Evolutionary conservation across 1,140 invertebrate species (phyloP).

Genomic region (Cotesia glomerata): DNA sequence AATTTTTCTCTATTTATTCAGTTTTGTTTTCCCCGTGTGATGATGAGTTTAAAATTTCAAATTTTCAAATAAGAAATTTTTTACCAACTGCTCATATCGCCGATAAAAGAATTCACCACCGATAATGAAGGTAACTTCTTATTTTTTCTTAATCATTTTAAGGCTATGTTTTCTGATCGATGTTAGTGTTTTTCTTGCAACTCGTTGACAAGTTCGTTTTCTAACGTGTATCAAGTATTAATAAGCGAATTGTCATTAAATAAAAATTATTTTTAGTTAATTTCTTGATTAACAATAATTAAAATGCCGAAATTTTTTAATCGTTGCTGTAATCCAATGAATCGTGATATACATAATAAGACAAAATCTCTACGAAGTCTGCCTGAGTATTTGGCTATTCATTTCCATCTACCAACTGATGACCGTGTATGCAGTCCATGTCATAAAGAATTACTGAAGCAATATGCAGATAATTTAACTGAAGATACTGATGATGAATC

Average conservation of each 20-base stretch:
- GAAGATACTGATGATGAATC: slow-evolving; percentile 6
- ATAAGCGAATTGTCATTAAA: background rate
- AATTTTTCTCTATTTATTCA: too few relatives aligned
- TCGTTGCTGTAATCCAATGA: slow-evolving; percentile 26
- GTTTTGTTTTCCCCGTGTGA: too few relatives aligned
- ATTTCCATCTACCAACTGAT: slow-evolving; percentile 16
- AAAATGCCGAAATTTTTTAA: slow-evolving; percentile 23
- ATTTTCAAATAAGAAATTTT: too few relatives aligned
- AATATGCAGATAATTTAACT: slow-evolving; percentile 8
- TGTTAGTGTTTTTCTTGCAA: background rate
- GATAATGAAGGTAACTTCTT: too few relatives aligned
- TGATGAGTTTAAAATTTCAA: too few relatives aligned
- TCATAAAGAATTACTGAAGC: slow-evolving; percentile 17
- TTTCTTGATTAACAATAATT: too few relatives aligned
- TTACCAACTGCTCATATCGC: too few relatives aligned
- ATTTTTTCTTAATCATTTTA: too few relatives aligned
- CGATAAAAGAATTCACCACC: too few relatives aligned
- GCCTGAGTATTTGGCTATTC: slow-evolving; percentile 10
- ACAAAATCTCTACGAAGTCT: slow-evolving; percentile 2
- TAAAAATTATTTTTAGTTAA: background rate
- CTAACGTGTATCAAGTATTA: background rate
- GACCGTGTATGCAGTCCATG: slow-evolving; percentile 19
- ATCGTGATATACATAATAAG: slow-evolving; percentile 12
- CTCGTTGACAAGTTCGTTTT: background rate
- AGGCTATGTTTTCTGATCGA: slow-evolving; percentile 22